phyloP scores from a whole-genome alignment of 2,888 invertebrate genomes.

The Meta bourneti region DNA sequence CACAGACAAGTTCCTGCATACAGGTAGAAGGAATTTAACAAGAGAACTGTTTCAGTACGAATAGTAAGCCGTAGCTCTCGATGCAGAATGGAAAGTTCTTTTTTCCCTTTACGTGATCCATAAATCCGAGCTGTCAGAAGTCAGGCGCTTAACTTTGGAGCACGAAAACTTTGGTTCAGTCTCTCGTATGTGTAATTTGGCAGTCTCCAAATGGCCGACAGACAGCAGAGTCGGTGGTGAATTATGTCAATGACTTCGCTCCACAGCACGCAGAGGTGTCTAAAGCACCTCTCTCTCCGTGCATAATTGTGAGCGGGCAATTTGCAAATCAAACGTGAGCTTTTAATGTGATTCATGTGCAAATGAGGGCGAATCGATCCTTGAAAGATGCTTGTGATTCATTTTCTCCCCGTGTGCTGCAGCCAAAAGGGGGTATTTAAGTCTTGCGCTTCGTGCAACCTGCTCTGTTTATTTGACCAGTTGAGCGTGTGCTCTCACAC shows the following conservation, averaged over 20 bases:
- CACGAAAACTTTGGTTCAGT: slow-evolving; percentile 19
- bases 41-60: no score
- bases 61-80: no score
- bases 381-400: slow-evolving; percentile 58
- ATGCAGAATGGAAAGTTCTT: no score
- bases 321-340: slow-evolving; percentile 74
- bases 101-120: background rate
- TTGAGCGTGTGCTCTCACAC: background rate
- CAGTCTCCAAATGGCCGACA: slow-evolving; percentile 8
- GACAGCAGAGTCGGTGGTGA: slow-evolving; percentile 6
- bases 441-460: slow-evolving; percentile 14
- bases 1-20: no score
- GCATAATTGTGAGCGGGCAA: slow-evolving; percentile 67
- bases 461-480: background rate
- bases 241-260: slow-evolving; percentile 57
- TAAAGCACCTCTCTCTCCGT: slow-evolving; percentile 29
- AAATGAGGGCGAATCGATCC: slow-evolving; percentile 69
- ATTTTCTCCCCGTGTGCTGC: slow-evolving; percentile 47
- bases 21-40: no score
- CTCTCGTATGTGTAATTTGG: slow-evolving; percentile 12
- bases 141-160: slow-evolving; percentile 8
- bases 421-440: slow-evolving; percentile 17
- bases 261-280: slow-evolving; percentile 67
- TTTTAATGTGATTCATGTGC: slow-evolving; percentile 74
- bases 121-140: slow-evolving; percentile 35